phyloP scores from a whole-genome alignment of 2,888 invertebrate species.

The Cantharis flavilabris region DNA sequence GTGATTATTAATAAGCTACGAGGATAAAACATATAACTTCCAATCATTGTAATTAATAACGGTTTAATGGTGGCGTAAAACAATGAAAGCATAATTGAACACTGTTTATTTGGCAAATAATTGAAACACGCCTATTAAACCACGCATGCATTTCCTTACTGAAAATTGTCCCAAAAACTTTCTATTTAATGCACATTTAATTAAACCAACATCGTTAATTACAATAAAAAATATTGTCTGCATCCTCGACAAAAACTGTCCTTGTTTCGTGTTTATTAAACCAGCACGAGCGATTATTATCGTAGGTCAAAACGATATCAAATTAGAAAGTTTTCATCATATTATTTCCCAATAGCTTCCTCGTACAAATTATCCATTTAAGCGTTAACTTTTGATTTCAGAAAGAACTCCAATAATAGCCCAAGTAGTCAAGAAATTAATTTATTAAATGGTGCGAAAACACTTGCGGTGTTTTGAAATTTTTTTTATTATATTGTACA shows the following conservation, averaged over 20 bases:
- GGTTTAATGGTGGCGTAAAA: background rate
- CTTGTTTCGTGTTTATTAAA: constrained; percentile 2
- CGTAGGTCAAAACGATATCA: background rate
- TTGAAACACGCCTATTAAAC: background rate
- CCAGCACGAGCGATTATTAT: background rate
- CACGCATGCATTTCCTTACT: background rate
- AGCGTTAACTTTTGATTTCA: background rate
- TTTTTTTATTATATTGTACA: background rate
- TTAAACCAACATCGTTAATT: background rate
- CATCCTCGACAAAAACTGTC: background rate
- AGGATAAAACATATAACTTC: background rate
- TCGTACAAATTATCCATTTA: background rate
- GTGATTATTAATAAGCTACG: background rate
- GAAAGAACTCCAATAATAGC: background rate
- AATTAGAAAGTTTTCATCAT: background rate
- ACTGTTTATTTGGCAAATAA: background rate
- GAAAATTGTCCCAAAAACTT: background rate
- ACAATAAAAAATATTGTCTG: background rate
- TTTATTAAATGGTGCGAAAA: background rate
- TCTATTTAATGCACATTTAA: background rate
- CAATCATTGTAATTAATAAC: background rate
- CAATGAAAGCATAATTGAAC: background rate
- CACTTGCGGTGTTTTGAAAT: background rate
- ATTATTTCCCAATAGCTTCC: background rate
- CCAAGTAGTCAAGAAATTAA: background rate